Base-by-base conservation (phyloP, 2,113 vertebrate species). In the Pituophis catenifer region DNA sequence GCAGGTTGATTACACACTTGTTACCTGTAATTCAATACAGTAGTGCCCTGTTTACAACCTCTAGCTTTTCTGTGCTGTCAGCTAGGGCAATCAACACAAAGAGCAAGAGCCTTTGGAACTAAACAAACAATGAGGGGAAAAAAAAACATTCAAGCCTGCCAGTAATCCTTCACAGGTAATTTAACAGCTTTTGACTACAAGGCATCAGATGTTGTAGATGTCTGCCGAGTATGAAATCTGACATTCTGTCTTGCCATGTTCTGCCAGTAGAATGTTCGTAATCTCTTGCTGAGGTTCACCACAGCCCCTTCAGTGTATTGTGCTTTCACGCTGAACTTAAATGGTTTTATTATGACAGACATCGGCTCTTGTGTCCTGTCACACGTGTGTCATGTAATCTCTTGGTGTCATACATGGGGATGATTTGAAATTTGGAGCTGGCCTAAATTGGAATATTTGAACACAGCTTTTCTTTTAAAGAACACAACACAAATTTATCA, bases 61-160 rank as follows among this genome's bases (percentile, higher is more conserved):
- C 97, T 97, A 97, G 97, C 96, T 96, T 97, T 98, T 97, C 98
- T 97, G 95, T 96, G 96, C 97, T 97, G 98, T 97, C 97, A 97
- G 97, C 97, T 97, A 97, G 95, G 97, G 96, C 97, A 96, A 95
- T 98, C 96, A 95, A 93, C 97, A 97, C 96, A 97, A 97, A 97
- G 97, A 97, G 97, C 97, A 97, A 97, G 97, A 95, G 95, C 96
- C 97, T 97, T 97, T 93, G 95, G 97, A 98, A 97, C 97, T 97
- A 98, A 98, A 97, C 97, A 98, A 98, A 97, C 97, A 97, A 96
- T 95, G 97, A 97, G 97, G 44, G 97, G 44, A 48, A 48, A 48
- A 94, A 96, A 97, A 81, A 93, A 96, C 96, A 96, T 97, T 95
- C 96, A 89, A 95, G 96, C 94, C 97, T 97, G 97, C 97, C 98